Conservation (phyloP, 2,113 vertebrate genomes). For the Nothobranchius furzeri region DNA sequence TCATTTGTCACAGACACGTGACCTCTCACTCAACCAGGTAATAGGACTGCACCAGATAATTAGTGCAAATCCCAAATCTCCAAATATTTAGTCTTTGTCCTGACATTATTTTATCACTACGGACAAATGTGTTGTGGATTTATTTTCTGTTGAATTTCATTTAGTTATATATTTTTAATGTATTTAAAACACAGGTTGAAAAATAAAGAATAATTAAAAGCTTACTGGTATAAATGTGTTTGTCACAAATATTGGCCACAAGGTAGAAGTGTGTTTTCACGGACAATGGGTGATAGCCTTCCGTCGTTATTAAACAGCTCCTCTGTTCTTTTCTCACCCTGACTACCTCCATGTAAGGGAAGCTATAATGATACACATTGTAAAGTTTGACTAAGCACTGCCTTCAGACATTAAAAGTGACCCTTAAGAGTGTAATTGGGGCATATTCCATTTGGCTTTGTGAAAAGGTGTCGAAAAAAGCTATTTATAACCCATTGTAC, state of each 20-base stretch:
- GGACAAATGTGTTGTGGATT: constrained; percentile 6
- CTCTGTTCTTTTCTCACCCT: constrained; percentile 84
- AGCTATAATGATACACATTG: constrained; percentile 88
- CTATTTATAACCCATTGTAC: constrained; percentile 71
- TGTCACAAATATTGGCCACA: constrained; percentile 30
- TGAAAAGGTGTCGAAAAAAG: constrained; percentile 76
- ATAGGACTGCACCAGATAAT: constrained; percentile 69
- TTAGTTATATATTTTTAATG: background rate
- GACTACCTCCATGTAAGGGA: constrained; percentile 84
- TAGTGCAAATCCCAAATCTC: constrained; percentile 65
- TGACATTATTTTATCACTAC: constrained; percentile 27
- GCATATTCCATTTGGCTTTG: constrained; percentile 84
- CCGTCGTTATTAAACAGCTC: constrained; percentile 77
- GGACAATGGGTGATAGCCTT: constrained; percentile 71
- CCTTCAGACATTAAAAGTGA: constrained; percentile 76
- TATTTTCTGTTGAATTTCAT: background rate
- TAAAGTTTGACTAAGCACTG: constrained; percentile 89
- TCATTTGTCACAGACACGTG: constrained; percentile 72
- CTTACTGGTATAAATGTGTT: too few relatives aligned
- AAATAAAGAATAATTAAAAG: too few relatives aligned
- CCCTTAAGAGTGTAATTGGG: constrained; percentile 79
- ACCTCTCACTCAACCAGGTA: constrained; percentile 69
- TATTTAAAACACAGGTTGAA: background rate
- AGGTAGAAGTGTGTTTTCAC: constrained; percentile 37
- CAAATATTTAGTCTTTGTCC: constrained; percentile 44